Evolutionary conservation across 2,113 vertebrate genomes (phyloP).

Genomic region (Dromaius novaehollandiae): DNA sequence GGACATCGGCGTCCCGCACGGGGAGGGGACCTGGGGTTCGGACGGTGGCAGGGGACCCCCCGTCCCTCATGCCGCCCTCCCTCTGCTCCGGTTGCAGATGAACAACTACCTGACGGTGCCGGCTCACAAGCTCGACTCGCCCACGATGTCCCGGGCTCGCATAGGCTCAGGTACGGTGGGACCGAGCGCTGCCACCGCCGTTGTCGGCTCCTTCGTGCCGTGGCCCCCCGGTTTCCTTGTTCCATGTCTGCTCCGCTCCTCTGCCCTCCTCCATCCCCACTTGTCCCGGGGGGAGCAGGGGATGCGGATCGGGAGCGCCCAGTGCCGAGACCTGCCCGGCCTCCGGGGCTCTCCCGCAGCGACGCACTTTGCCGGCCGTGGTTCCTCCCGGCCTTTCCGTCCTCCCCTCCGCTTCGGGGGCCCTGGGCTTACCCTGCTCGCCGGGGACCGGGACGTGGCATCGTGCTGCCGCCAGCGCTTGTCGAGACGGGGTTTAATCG

Average conservation of each 20-base stretch:
- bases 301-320: neutral
- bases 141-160: conserved; percentile 88
- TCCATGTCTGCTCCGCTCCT: neutral
- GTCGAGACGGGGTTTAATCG: neutral
- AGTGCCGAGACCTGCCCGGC: neutral
- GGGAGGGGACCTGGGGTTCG: neutral
- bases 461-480: neutral
- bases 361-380: accelerated
- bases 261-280: accelerated
- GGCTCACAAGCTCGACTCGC: conserved; percentile 84
- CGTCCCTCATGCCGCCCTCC: accelerated
- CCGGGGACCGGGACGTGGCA: neutral
- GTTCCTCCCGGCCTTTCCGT: neutral
- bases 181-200: accelerated
- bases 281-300: accelerated
- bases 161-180: conserved; percentile 88
- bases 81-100: conserved; percentile 68
- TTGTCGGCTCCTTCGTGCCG: accelerated
- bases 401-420: neutral
- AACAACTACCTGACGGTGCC: conserved; percentile 95
- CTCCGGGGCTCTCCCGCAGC: accelerated
- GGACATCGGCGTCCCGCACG: accelerated
- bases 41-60: neutral
- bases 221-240: accelerated
- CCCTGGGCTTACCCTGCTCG: neutral